Percentiles rank a stretch among this genome's conserved stretches.
phyloP scores from a whole-genome alignment of 1,140 invertebrate genomes.

The Vanessa tameamea region DNA sequence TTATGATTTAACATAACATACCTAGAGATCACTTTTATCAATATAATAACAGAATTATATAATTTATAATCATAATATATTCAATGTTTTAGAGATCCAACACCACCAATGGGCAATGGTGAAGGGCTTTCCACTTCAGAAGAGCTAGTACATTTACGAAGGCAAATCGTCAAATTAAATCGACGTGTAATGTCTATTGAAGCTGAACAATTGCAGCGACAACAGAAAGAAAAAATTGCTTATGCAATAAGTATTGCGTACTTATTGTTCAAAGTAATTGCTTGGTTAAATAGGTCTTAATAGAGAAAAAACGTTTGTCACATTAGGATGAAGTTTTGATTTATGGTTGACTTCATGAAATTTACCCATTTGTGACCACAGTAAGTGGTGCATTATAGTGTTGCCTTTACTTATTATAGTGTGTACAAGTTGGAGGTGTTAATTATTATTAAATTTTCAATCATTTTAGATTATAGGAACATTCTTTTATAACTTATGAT shows the following conservation, averaged over 20 bases:
- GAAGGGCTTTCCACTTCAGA: constrained; percentile 87
- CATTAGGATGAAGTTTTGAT: constrained; percentile 65
- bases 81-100: constrained; percentile 82
- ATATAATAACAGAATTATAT: not conserved
- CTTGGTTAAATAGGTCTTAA: constrained; percentile 89
- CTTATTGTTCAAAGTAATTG: constrained; percentile 90
- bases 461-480: constrained; percentile 51
- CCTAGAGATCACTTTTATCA: no score
- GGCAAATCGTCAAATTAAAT: constrained; percentile 91
- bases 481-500: constrained; percentile 55
- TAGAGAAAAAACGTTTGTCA: constrained; percentile 37
- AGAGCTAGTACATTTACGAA: constrained; percentile 89
- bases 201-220: constrained; percentile 88
- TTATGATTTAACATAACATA: no score
- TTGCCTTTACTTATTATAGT: constrained; percentile 21
- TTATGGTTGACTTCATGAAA: constrained; percentile 65
- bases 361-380: constrained; percentile 39
- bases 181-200: constrained; percentile 92
- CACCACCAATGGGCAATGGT: constrained; percentile 82
- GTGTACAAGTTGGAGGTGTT: constrained; percentile 50
- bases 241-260: constrained; percentile 91
- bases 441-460: constrained; percentile 32
- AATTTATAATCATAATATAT: not conserved
- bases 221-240: constrained; percentile 91
- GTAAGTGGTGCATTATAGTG: constrained; percentile 42